Conservation (phyloP, 2,113 vertebrate species). For the Pituophis catenifer region DNA sequence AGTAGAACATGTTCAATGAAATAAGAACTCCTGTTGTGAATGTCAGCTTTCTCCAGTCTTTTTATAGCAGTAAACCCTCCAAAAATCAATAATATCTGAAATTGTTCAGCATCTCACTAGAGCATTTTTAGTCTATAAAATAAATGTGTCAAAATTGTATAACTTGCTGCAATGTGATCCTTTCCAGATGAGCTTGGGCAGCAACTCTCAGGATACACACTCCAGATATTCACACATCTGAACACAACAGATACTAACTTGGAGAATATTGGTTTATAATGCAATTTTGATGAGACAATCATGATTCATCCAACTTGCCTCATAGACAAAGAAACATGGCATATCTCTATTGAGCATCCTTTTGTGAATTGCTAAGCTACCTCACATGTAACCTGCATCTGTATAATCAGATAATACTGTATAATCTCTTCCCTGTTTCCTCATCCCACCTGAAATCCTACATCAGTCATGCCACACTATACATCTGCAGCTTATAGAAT, state of each 20-base stretch:
- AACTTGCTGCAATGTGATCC: neutral
- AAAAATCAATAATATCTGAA: neutral
- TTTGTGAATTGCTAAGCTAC: neutral
- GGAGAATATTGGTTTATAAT: neutral
- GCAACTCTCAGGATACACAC: neutral
- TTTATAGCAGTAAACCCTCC: neutral
- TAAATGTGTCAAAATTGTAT: neutral
- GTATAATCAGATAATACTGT: neutral
- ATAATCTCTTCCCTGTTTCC: neutral
- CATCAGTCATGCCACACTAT: neutral
- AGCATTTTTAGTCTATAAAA: neutral
- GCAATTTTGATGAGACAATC: neutral
- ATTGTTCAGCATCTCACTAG: neutral
- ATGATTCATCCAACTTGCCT: neutral
- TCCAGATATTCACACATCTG: neutral
- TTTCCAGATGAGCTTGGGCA: neutral
- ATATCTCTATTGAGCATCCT: neutral
- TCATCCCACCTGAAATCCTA: neutral
- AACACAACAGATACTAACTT: neutral
- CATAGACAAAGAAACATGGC: neutral
- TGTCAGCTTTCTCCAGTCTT: neutral
- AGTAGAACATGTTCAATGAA: neutral
- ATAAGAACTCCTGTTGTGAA: neutral
- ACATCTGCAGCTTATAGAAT: neutral
- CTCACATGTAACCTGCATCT: neutral